These are phyloP conservation scores for Fistularia commersonii DNA, from an alignment of 2,797 vertebrate genomes.

Conservation along the genomic window DNA sequence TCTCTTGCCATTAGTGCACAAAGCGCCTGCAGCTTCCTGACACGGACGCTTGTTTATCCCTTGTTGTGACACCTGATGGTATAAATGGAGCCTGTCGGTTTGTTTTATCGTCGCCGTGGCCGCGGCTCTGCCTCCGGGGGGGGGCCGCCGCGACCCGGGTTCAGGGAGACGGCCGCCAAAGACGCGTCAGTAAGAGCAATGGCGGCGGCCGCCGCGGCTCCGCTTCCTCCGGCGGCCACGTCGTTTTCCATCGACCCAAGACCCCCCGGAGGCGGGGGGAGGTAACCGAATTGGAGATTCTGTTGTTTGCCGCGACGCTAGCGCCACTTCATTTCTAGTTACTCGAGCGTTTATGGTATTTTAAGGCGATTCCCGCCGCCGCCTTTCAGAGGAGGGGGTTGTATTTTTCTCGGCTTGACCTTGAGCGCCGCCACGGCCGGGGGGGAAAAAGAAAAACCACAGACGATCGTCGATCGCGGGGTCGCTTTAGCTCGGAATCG, in stretches of 20 bases:
- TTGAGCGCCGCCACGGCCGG: slow-evolving; percentile 3
- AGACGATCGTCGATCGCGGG: no score
- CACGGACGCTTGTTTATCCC: slow-evolving; percentile 63
- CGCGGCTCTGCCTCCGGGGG: slow-evolving; percentile 56
- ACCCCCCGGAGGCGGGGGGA: slow-evolving; percentile 35
- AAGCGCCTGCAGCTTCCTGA: slow-evolving; percentile 37
- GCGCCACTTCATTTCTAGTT: slow-evolving; percentile 31
- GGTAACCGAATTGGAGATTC: slow-evolving; percentile 51
- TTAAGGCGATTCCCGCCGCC: slow-evolving; percentile 30
- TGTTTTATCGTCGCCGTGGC: slow-evolving; percentile 67
- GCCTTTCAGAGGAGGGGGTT: no score
- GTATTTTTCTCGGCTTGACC: slow-evolving; percentile 25
- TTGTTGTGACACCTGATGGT: slow-evolving; percentile 74
- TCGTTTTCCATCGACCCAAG: slow-evolving; percentile 53
- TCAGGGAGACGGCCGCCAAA: slow-evolving; percentile 62
- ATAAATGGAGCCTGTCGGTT: slow-evolving; percentile 69
- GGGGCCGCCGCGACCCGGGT: slow-evolving; percentile 58
- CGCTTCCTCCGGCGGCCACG: slow-evolving; percentile 65
- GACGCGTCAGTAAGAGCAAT: slow-evolving; percentile 68
- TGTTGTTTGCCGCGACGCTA: slow-evolving; percentile 45
- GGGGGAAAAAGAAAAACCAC: no score
- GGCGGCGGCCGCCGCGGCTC: slow-evolving; percentile 63
- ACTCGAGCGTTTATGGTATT: slow-evolving; percentile 47
- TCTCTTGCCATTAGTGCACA: slow-evolving; percentile 40
- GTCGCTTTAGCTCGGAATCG: no score